Evolutionary conservation across 1,140 invertebrate genomes (phyloP).

Genomic region (Rhopalosiphum padi): DNA sequence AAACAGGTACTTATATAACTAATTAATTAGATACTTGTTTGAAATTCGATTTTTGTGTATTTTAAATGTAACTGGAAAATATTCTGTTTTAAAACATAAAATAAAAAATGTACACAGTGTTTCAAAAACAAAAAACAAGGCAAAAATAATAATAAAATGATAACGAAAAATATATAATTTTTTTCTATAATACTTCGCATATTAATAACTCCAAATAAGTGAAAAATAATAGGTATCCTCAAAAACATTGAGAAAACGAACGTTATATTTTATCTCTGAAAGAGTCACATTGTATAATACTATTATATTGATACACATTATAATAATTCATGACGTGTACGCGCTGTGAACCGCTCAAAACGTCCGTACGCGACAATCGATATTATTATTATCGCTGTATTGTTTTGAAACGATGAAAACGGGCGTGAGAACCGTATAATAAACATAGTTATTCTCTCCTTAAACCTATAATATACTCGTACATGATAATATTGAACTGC

Average conservation of each 20-base stretch:
- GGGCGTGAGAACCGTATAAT: constrained; percentile 12
- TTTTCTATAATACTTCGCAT: too few species aligned
- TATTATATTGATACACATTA: not conserved
- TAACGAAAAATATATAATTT: not conserved
- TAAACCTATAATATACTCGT: not conserved
- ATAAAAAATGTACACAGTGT: not conserved
- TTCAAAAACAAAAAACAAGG: not conserved
- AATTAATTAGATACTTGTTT: not conserved
- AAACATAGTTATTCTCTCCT: not conserved
- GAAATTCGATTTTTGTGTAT: not conserved
- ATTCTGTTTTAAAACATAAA: not conserved
- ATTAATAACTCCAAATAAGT: too few species aligned
- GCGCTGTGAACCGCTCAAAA: not conserved
- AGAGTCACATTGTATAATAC: not conserved
- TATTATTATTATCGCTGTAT: not conserved
- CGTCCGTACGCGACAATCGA: not conserved
- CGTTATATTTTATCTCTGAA: not conserved
- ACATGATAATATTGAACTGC: not conserved
- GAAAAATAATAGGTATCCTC: not conserved
- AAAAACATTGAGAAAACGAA: not conserved
- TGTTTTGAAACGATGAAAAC: not conserved
- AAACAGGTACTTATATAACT: not conserved
- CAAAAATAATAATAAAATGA: not conserved
- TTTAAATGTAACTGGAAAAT: not conserved
- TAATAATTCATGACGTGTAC: not conserved